phyloP scores from a whole-genome alignment of 2,797 vertebrate genomes.

The Diceros bicornis region DNA sequence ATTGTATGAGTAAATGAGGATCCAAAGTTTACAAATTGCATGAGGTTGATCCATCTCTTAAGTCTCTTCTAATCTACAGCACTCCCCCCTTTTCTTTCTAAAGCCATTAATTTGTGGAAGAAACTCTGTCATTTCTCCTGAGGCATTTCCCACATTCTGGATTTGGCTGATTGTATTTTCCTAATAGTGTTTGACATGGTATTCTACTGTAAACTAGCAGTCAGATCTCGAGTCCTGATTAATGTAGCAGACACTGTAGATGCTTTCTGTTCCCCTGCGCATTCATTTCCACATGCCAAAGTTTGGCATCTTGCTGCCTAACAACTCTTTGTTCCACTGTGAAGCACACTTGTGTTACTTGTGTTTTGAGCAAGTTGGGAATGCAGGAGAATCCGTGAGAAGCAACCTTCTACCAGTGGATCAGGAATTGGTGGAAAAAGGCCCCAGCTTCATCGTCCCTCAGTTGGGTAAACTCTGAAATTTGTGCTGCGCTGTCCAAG shows the following conservation, averaged over 20 bases:
- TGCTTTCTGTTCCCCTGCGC: too few relatives aligned
- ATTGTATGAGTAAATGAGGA: background rate
- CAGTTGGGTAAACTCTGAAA: background rate
- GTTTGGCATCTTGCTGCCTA: background rate
- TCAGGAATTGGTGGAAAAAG: background rate
- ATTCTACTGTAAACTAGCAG: background rate
- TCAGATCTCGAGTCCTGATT: background rate
- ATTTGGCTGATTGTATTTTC: background rate
- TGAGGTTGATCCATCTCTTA: background rate
- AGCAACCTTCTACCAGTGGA: background rate
- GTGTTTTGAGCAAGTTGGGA: background rate
- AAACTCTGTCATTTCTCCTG: background rate
- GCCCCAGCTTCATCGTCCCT: background rate
- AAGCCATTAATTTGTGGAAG: background rate
- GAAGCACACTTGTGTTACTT: background rate
- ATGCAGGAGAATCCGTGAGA: background rate
- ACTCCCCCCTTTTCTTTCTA: background rate
- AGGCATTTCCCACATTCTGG: background rate
- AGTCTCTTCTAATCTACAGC: background rate
- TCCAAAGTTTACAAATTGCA: background rate
- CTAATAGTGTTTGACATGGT: rapidly evolving
- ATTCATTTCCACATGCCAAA: background rate
- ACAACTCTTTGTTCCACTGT: background rate
- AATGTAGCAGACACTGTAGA: rapidly evolving
- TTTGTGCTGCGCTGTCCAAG: background rate